Evolutionary conservation across 2,888 invertebrate species (phyloP).

Genomic region (Ennomos quercinarius): DNA sequence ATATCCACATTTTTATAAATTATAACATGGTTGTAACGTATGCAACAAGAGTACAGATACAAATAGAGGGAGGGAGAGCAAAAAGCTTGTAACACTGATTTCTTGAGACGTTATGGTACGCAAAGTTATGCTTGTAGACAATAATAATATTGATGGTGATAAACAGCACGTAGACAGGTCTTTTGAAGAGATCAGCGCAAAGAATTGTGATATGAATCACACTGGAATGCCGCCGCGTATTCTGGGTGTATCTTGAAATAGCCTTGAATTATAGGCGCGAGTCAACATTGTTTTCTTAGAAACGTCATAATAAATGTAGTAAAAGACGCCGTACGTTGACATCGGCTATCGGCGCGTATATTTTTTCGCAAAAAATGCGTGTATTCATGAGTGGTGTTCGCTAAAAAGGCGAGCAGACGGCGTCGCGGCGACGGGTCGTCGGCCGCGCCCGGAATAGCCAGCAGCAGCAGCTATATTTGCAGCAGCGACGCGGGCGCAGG

Average conservation of each 20-base stretch:
- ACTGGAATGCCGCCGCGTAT: constrained; percentile 32
- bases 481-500: constrained; percentile 71
- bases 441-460: constrained; percentile 84
- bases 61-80: constrained; percentile 19
- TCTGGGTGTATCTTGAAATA: constrained; percentile 36
- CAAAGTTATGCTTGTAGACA: constrained; percentile 22
- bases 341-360: constrained; percentile 67
- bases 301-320: constrained; percentile 59
- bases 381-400: constrained; percentile 76
- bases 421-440: constrained; percentile 85
- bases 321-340: constrained; percentile 71
- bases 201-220: constrained; percentile 37
- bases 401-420: constrained; percentile 85
- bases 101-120: constrained; percentile 28
- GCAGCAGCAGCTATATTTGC: constrained; percentile 83
- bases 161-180: constrained; percentile 39
- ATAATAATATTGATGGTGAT: constrained; percentile 38
- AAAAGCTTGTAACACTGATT: constrained; percentile 19
- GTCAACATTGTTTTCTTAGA: constrained; percentile 53
- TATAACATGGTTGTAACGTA: constrained; percentile 40
- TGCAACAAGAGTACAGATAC: constrained; percentile 21
- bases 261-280: constrained; percentile 49
- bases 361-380: constrained; percentile 78
- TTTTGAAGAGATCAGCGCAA: constrained; percentile 40
- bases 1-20: constrained; percentile 47